Percentiles rank a stretch among this genome's conserved stretches.
These are phyloP conservation scores for Pediacus dermestoides DNA, from an alignment of 2,888 invertebrate genomes.

Conservation along the genomic window DNA sequence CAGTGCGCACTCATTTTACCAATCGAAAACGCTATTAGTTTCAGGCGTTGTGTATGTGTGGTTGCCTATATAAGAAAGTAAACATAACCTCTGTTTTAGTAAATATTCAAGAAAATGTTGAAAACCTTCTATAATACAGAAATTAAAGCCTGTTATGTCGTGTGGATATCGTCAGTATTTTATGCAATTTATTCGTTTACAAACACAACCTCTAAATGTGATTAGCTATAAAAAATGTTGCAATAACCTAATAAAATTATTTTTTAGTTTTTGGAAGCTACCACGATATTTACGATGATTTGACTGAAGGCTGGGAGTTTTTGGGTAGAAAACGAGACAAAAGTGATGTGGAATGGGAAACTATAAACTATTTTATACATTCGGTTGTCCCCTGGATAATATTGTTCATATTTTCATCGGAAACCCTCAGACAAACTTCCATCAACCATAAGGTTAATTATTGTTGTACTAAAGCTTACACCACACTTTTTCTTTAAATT, in stretches of 20 bases:
- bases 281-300: constrained; percentile 52
- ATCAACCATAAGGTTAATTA: too few relatives aligned
- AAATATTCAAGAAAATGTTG: too few relatives aligned
- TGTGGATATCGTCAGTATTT: constrained; percentile 15
- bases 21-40: too few relatives aligned
- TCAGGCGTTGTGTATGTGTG: too few relatives aligned
- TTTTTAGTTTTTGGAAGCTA: constrained; percentile 48
- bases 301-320: constrained; percentile 57
- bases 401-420: too few relatives aligned
- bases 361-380: constrained; percentile 57
- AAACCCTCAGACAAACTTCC: too few relatives aligned
- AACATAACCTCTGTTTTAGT: too few relatives aligned
- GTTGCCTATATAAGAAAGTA: too few relatives aligned
- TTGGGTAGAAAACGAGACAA: constrained; percentile 59
- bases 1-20: too few relatives aligned
- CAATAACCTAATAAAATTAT: constrained; percentile 6
- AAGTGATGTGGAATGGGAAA: constrained; percentile 70
- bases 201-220: constrained; percentile 10
- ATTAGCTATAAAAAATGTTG: too few relatives aligned
- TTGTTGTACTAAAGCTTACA: too few relatives aligned
- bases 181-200: constrained; percentile 15
- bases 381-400: too few relatives aligned
- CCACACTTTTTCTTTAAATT: constrained; percentile 32
- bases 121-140: constrained; percentile 8
- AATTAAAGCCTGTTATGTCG: constrained; percentile 9